phyloP scores from a whole-genome alignment of 2,888 invertebrate species.

The Eumacrocentrus americanus region DNA sequence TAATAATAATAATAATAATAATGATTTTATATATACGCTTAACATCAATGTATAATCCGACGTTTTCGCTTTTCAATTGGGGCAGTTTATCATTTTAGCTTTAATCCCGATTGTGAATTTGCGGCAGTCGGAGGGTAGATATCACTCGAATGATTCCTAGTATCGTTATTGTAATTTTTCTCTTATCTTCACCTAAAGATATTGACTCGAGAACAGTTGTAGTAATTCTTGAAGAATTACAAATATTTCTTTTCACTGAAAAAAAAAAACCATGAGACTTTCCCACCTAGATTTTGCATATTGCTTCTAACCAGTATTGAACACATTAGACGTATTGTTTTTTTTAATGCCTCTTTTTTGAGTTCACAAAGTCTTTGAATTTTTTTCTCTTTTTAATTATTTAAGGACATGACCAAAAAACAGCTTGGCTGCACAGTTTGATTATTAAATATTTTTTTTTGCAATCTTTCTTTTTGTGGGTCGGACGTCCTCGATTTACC shows the following conservation, averaged over 20 bases:
- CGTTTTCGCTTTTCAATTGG: not conserved
- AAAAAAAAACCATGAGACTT: not conserved
- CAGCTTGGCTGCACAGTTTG: not conserved
- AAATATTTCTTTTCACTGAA: too few species aligned
- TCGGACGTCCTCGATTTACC: constrained; percentile 1
- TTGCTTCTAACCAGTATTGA: constrained; percentile 16
- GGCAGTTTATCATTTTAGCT: not conserved
- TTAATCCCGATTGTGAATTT: not conserved
- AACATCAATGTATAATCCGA: not conserved
- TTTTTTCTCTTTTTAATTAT: not conserved
- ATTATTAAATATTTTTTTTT: not conserved
- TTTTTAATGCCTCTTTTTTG: constrained; percentile 7
- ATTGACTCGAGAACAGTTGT: not conserved
- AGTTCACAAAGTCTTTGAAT: not conserved
- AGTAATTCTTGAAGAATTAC: not conserved
- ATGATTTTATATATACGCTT: not conserved
- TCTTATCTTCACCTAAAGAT: not conserved
- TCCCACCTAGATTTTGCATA: constrained; percentile 5
- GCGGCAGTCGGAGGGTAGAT: not conserved
- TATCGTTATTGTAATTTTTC: not conserved
- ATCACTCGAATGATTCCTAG: not conserved
- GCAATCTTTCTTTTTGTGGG: not conserved
- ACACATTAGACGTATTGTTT: constrained; percentile 15
- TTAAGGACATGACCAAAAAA: constrained; percentile 2
- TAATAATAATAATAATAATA: not conserved